Evolutionary conservation across 1,140 invertebrate genomes (phyloP).

Genomic region (Penaeus japonicus): DNA sequence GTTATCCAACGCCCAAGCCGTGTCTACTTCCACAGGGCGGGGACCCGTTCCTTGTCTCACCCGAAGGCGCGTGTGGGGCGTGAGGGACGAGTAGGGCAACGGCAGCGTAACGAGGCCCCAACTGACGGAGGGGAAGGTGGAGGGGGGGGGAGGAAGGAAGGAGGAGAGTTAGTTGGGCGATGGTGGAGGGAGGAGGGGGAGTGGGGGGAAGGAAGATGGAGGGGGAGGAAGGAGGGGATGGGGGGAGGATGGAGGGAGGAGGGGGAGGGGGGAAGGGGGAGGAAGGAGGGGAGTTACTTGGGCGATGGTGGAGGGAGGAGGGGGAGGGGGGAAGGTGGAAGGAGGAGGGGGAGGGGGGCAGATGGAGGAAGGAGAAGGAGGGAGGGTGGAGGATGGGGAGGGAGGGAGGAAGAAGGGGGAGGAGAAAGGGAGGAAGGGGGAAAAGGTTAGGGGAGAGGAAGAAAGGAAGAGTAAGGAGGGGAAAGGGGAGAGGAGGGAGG

Average conservation of each 20-base stretch:
- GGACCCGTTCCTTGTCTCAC: constrained; percentile 60
- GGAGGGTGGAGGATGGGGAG: not conserved
- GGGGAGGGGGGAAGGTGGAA: not conserved
- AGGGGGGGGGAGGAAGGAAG: too few relatives aligned
- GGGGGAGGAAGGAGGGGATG: constrained; percentile 15
- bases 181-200: not conserved
- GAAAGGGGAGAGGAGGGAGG: constrained; percentile 61
- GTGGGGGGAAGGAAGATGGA: not conserved
- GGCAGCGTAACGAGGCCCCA: constrained; percentile 65
- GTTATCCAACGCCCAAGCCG: constrained; percentile 66
- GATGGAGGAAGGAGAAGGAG: not conserved
- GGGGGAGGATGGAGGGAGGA: not conserved
- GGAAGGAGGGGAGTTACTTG: not conserved
- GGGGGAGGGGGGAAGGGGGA: constrained; percentile 52
- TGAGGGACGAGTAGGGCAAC: constrained; percentile 64
- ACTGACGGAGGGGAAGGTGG: constrained; percentile 51
- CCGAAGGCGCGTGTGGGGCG: constrained; percentile 63
- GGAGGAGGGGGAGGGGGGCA: not conserved
- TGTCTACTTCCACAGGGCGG: constrained; percentile 11
- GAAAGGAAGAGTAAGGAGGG: constrained; percentile 63
- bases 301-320: not conserved
- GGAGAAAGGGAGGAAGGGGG: not conserved
- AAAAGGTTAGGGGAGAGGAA: constrained; percentile 64
- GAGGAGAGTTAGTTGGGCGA: too few relatives aligned
- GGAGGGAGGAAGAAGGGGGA: constrained; percentile 55